Percentiles rank a stretch among this genome's conserved stretches.
Evolutionary conservation across 2,797 vertebrate species (phyloP).

Genomic region (Peromyscus attwateri): DNA sequence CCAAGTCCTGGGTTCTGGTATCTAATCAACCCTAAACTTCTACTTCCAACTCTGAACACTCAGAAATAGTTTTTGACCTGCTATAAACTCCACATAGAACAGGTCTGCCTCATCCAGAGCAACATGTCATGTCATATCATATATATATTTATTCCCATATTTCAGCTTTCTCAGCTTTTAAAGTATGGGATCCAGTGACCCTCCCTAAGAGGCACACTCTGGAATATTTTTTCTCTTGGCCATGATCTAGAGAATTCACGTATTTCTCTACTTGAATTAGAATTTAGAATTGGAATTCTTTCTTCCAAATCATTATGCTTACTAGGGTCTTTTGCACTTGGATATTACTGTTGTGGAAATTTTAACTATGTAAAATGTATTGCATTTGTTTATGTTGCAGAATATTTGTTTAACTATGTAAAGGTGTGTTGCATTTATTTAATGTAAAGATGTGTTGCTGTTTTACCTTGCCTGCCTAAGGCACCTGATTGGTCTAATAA

Average conservation of each 20-base stretch:
- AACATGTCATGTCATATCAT: neutral
- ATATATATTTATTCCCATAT: neutral
- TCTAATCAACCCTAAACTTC: neutral
- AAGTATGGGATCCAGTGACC: conserved; percentile 18
- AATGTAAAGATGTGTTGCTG: neutral
- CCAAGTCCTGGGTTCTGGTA: neutral
- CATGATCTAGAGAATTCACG: neutral
- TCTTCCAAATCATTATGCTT: conserved; percentile 58
- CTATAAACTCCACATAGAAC: neutral
- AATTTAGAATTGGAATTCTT: conserved; percentile 34
- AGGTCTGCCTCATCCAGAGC: neutral
- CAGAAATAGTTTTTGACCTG: too few species aligned
- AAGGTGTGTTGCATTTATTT: neutral
- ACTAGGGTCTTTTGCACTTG: neutral
- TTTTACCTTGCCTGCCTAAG: neutral
- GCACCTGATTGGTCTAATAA: neutral
- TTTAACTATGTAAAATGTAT: too few species aligned
- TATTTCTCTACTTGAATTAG: conserved; percentile 31
- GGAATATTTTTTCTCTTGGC: neutral
- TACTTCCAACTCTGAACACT: neutral
- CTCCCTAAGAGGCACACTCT: neutral
- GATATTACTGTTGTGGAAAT: neutral
- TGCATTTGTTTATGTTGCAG: neutral
- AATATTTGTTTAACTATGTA: neutral
- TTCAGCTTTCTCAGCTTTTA: conserved; percentile 50